Conservation (phyloP, 2,888 invertebrate species). For the Timema podura region DNA sequence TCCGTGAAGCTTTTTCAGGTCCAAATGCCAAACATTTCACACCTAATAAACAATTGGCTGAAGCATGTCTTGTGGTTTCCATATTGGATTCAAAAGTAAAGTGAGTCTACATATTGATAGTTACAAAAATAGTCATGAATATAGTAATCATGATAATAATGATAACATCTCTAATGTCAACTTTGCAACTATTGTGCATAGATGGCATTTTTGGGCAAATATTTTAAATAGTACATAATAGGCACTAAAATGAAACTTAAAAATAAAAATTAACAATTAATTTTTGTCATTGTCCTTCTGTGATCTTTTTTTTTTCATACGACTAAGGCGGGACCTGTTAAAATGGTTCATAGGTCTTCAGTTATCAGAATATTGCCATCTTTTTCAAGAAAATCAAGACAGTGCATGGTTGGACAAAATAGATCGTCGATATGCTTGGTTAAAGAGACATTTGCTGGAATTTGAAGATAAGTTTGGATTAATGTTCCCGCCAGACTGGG, state of each 20-base stretch:
- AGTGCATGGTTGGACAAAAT: slow-evolving; percentile 96
- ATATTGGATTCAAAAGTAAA: slow-evolving; percentile 83
- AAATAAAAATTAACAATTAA: not conserved
- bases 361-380: slow-evolving; percentile 85
- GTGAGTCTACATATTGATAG: slow-evolving; percentile 40
- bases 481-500: slow-evolving; percentile 91
- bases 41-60: slow-evolving; percentile 63
- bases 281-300: not conserved
- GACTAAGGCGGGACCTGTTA: slow-evolving; percentile 63
- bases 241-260: too few species aligned
- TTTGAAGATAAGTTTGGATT: slow-evolving; percentile 87
- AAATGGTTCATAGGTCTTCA: slow-evolving; percentile 85
- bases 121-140: not conserved
- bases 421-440: slow-evolving; percentile 91
- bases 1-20: slow-evolving; percentile 81
- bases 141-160: not conserved
- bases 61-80: slow-evolving; percentile 80
- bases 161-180: too few species aligned
- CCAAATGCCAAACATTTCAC: slow-evolving; percentile 55
- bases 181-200: too few species aligned
- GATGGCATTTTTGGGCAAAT: too few species aligned
- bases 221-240: too few species aligned
- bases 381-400: slow-evolving; percentile 94
- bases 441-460: slow-evolving; percentile 87
- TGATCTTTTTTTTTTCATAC: not conserved